A percentile compares a stretch with the other conserved stretches of the same genome.
Conservation (phyloP, 2,888 invertebrate genomes). For the Trileptium ribeirensis region DNA sequence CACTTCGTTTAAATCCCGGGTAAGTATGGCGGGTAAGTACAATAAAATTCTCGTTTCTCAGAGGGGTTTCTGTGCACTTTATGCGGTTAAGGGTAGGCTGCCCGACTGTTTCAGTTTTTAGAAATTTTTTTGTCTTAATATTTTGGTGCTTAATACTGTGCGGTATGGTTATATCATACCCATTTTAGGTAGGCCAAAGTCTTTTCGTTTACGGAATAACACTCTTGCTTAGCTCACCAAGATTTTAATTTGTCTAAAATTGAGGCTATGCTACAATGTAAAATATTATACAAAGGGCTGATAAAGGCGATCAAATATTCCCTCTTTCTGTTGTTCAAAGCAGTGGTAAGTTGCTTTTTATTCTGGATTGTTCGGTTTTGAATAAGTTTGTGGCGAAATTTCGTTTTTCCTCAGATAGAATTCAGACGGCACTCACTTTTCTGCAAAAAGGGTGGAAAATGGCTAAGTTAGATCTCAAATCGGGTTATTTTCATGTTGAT, state of each 20-base stretch:
- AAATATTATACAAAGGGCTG: not conserved
- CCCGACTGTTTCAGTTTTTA: not conserved
- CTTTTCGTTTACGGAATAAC: not conserved
- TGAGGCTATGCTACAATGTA: not conserved
- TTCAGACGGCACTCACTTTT: not conserved
- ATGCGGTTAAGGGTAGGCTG: constrained; percentile 7
- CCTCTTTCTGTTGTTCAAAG: not conserved
- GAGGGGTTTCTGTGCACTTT: not conserved
- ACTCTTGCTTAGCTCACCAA: not conserved
- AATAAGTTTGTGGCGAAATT: no score
- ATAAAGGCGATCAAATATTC: not conserved
- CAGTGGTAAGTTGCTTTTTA: not conserved
- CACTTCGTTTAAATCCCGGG: not conserved
- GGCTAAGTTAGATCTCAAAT: not conserved
- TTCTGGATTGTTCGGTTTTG: not conserved
- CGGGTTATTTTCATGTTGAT: not conserved
- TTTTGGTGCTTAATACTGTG: not conserved
- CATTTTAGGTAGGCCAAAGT: not conserved
- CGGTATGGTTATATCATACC: not conserved
- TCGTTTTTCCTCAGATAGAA: not conserved
- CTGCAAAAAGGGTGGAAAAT: not conserved
- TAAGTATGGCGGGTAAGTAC: not conserved
- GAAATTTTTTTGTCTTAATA: not conserved
- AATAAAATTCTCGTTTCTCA: not conserved
- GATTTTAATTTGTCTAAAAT: not conserved